Evolutionary conservation across 2,113 vertebrate genomes (phyloP), one percentile per base, ranked within the genome.

Genomic region (Clarias macrocephalus): DNA sequence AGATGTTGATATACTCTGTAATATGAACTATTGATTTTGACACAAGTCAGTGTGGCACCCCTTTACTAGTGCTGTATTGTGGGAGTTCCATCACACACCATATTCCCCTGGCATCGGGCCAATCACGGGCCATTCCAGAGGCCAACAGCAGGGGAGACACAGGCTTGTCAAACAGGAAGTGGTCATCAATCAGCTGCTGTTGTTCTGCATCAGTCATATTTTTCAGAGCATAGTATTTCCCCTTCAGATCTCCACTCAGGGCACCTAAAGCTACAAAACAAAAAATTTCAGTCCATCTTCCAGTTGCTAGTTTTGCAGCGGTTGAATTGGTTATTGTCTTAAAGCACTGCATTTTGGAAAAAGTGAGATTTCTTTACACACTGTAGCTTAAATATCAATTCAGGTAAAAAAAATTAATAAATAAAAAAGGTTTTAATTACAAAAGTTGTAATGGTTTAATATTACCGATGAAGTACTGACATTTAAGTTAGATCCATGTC

Each of bases 91-190:
- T 30, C 28, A 87, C 96, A 93, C 91, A 99, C 98, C 98, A 99
- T 90, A 99, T 99, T 48, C 98, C 98, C 21, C 98, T 95, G 91
- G 95, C 98, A 80, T 99, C 98, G 0, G 97, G 98, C 98, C 98
- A 99, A 89, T 99, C 98, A 0, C 98, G 95, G 88, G 93, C 97
- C 98, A 99, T 99, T 72, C 98, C 98, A 30, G 98, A 97, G 68
- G 97, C 96, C 94, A 99, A 92, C 54, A 99, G 95, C 86, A 99
- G 96, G 72, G 98, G 98, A 90, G 98, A 99, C 88, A 99, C 96
- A 0, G 98, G 98, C 92, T 99, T 99, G 93, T 99, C 98, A 68
- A 99, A 99, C 90, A 99, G 95, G 94, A 99, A 99, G 93, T 99
- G 98, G 92, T 99, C 98, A 54, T 99, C 97, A 65, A 99, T 99